These are phyloP conservation scores for Calosoma granatense DNA, from an alignment of 1,140 invertebrate genomes.

Conservation along the genomic window DNA sequence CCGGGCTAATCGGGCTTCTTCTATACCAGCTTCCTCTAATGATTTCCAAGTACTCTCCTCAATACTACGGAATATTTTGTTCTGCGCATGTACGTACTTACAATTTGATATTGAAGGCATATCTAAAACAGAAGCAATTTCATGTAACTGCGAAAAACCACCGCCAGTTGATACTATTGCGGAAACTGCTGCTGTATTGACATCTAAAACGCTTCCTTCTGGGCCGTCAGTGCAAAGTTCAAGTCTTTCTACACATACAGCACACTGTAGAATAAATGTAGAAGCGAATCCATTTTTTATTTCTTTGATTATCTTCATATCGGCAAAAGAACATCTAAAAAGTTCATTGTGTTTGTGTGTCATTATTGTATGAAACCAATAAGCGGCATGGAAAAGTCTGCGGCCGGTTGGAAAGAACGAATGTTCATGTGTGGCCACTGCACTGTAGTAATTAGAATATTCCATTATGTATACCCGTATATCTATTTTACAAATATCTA, in stretches of 20 bases:
- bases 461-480: no score
- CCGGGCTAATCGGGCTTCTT: constrained; percentile 26
- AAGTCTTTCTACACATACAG: background rate
- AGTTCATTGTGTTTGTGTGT: background rate
- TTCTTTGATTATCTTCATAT: background rate
- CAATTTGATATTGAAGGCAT: background rate
- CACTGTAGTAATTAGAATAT: no score
- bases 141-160: background rate
- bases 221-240: background rate
- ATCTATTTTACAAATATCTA: no score
- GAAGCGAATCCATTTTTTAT: background rate
- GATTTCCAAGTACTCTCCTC: background rate
- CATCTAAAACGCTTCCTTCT: background rate
- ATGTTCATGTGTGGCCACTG: no score
- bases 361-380: no score
- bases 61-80: background rate
- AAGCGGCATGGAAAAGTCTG: no score
- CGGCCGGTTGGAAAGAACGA: no score
- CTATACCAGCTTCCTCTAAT: constrained; percentile 27
- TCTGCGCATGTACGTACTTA: background rate
- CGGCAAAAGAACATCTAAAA: background rate
- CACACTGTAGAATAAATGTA: background rate
- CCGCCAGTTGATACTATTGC: background rate
- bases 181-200: background rate
- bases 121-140: constrained; percentile 10